Evolutionary conservation across 2,888 invertebrate species (phyloP).

Genomic region (Danaus chrysippus): DNA sequence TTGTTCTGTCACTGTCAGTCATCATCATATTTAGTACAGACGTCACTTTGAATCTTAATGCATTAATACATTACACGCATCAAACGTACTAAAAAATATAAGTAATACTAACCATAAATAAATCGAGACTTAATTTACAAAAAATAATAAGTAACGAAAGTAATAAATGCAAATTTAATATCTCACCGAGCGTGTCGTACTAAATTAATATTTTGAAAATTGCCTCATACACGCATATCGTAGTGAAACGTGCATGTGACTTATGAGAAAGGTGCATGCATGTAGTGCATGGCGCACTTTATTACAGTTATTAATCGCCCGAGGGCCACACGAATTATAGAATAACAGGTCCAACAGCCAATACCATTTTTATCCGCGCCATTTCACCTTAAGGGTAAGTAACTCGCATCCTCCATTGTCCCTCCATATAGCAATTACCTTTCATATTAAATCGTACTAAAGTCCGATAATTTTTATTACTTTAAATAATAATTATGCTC

Average conservation of each 20-base stretch:
- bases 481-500: conserved; percentile 21
- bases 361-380: conserved; percentile 39
- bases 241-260: conserved; percentile 44
- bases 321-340: conserved; percentile 57
- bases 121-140: no score
- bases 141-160: no score
- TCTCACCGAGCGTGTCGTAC: no score
- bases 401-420: conserved; percentile 28
- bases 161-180: no score
- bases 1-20: conserved; percentile 42
- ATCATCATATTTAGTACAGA: conserved; percentile 31
- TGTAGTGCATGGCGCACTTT: conserved; percentile 38
- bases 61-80: no score
- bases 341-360: conserved; percentile 41
- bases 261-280: conserved; percentile 50
- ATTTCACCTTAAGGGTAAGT: conserved; percentile 35
- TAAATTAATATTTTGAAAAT: no score
- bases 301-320: conserved; percentile 67
- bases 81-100: no score
- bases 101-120: no score
- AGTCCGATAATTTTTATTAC: conserved; percentile 18
- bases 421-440: conserved; percentile 21
- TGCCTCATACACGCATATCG: no score
- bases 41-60: background rate
- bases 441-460: conserved; percentile 24